Base-by-base conservation (phyloP, 2,888 invertebrate genomes). In the Rotaria magnacalcarata region DNA sequence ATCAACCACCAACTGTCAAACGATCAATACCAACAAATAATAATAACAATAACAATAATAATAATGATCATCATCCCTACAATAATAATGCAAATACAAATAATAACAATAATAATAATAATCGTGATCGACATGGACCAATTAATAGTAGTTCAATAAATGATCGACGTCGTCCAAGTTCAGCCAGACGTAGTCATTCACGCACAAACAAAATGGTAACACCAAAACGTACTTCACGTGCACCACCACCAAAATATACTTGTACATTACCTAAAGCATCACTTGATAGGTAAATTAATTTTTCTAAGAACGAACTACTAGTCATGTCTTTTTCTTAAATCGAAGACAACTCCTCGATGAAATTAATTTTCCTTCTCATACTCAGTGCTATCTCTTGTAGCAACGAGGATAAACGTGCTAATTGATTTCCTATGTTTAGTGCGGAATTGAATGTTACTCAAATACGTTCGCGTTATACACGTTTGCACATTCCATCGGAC, bases 401-500 rank as follows among this genome's bases (percentile, higher is more conserved):
- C 2, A 34, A 34, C 34, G 34, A 34, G 2, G 34, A 34, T 34
- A 34, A 34, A 34, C 34, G 34, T 34, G 34, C 2, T 34, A 2
- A 34, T 34, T 34, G 1, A 34, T 34, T 34, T 34, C 34, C 34
- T 34, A 34, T 34, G 34, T 21, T 47, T 80, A 80, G 80, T 47
- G 47, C 80, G 4, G 47, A 80, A 80, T n/a, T 80, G 24, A 80
- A 47, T 80, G 47, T 80, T 11, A 80, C 47, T 47, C 80, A 80
- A n/a, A 47, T 80, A 24, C 80, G 80, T 80, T 80, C 75, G 21
- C 85, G 80, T 50, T 86, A 85, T 84, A 43, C 85, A 56, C 34
- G 43, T 50, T 52, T 86, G 21, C 85, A 86, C 52, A 85, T 86
- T 7, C 86, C 86, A 56, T 85, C 80, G 67, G 86, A 86, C 58